Conservation (phyloP, 1,140 invertebrate species). For the Sarcophaga bullata region DNA sequence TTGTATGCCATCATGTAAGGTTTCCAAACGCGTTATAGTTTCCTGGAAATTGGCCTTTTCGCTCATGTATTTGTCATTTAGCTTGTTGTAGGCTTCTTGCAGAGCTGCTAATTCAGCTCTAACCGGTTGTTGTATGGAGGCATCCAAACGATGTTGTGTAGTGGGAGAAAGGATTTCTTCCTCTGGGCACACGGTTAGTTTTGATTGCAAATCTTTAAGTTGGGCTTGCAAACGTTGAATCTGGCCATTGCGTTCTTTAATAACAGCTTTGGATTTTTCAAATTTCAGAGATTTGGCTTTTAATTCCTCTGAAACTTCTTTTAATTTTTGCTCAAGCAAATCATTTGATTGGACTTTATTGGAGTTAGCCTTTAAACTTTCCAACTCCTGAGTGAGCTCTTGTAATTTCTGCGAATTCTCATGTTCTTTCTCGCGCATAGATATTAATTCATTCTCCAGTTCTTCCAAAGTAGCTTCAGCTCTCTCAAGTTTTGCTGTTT, state of each 20-base stretch:
- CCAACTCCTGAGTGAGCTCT: constrained; percentile 26
- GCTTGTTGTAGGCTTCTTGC: constrained; percentile 65
- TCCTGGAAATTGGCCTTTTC: constrained; percentile 56
- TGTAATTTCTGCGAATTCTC: constrained; percentile 31
- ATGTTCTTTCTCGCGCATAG: constrained; percentile 32
- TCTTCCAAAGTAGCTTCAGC: constrained; percentile 41
- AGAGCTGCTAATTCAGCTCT: constrained; percentile 28
- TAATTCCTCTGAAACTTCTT: constrained; percentile 48
- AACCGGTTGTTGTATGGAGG: constrained; percentile 18
- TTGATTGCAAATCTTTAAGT: constrained; percentile 45
- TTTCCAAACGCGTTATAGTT: constrained; percentile 54
- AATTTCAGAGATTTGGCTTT: constrained; percentile 58
- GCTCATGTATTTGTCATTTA: constrained; percentile 61
- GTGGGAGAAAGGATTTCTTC: constrained; percentile 23
- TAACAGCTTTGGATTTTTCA: constrained; percentile 64
- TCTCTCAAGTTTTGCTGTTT: constrained; percentile 46
- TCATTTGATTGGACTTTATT: neutral
- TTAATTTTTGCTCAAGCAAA: constrained; percentile 21
- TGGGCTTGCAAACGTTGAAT: constrained; percentile 59
- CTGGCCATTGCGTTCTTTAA: constrained; percentile 57
- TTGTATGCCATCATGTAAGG: constrained; percentile 65
- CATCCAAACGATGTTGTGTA: neutral
- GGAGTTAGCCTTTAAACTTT: neutral
- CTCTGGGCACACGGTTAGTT: constrained; percentile 39
- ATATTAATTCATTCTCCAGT: constrained; percentile 41